These are phyloP conservation scores for Cyclargus thomasi DNA, from an alignment of 1,140 invertebrate genomes.

Conservation along the genomic window DNA sequence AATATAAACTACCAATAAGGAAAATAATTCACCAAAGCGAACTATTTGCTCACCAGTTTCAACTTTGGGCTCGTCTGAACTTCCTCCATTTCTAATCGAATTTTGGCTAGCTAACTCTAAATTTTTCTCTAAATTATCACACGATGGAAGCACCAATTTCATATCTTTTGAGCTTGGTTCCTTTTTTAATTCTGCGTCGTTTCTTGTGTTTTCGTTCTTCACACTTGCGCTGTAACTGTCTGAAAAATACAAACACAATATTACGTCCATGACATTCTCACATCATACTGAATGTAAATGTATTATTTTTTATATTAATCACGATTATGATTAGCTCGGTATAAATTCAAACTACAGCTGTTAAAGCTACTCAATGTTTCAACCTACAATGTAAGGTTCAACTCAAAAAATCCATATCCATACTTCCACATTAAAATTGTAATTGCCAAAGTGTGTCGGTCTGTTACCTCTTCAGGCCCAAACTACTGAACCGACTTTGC, in stretches of 20 bases:
- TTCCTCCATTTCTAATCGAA: neutral
- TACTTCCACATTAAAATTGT: too few species aligned
- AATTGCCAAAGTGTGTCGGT: too few species aligned
- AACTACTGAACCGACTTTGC: too few species aligned
- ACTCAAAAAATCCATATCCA: too few species aligned
- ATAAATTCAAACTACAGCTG: too few species aligned
- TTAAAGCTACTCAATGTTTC: too few species aligned
- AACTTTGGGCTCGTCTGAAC: neutral
- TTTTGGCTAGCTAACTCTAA: slow-evolving; percentile 33
- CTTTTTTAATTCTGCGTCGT: slow-evolving; percentile 3
- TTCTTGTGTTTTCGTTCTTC: neutral
- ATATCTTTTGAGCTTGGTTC: slow-evolving; percentile 13
- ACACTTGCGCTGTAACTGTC: slow-evolving; percentile 6
- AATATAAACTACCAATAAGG: neutral
- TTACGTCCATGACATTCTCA: neutral
- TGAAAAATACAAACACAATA: neutral
- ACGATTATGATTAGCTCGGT: too few species aligned
- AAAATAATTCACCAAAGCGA: too few species aligned
- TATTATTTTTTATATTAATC: too few species aligned
- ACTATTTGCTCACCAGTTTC: slow-evolving; percentile 14
- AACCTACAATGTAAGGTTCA: too few species aligned
- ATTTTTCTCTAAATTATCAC: slow-evolving; percentile 37
- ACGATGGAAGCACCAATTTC: slow-evolving; percentile 32
- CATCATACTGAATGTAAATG: too few species aligned
- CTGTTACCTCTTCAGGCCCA: too few species aligned